These are phyloP conservation scores for Paraplagusia blochii DNA, from an alignment of 2,113 vertebrate species.

Conservation along the genomic window DNA sequence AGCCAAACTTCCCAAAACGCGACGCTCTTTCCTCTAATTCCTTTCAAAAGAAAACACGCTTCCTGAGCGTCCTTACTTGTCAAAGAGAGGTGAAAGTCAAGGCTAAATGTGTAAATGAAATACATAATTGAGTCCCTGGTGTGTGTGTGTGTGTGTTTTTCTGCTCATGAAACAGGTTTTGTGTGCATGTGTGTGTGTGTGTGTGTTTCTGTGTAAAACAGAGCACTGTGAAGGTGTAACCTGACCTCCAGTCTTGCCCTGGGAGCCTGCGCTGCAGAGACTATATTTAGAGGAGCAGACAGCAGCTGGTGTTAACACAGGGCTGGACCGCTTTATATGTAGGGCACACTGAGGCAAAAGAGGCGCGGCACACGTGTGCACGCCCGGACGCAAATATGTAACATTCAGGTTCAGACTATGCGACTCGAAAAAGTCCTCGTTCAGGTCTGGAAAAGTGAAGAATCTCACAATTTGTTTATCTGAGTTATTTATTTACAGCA, in stretches of 20 bases:
- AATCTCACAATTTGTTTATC: no score
- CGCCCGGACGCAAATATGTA: constrained; percentile 4
- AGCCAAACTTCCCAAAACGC: constrained; percentile 5
- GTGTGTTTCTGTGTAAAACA: constrained; percentile 4
- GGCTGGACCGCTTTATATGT: constrained; percentile 53
- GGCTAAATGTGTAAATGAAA: constrained; percentile 50
- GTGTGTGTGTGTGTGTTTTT: constrained; percentile 43
- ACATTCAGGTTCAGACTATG: not conserved
- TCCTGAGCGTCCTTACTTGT: constrained; percentile 7
- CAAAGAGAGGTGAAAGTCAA: constrained; percentile 32
- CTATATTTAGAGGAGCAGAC: constrained; percentile 68
- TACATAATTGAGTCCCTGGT: constrained; percentile 17
- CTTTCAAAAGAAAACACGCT: constrained; percentile 19
- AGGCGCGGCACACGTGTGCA: constrained; percentile 8
- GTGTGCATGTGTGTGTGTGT: constrained; percentile 25
- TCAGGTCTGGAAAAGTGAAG: no score
- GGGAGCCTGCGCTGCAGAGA: constrained; percentile 53
- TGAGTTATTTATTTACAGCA: no score
- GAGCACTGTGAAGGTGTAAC: constrained; percentile 54
- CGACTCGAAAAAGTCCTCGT: not conserved
- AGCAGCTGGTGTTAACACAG: constrained; percentile 64
- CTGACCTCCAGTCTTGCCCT: constrained; percentile 62
- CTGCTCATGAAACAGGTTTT: constrained; percentile 40
- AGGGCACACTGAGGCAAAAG: constrained; percentile 34
- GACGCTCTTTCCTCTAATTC: constrained; percentile 9